phyloP scores from a whole-genome alignment of 2,797 vertebrate species.

The Paramormyrops hopkinsi region DNA sequence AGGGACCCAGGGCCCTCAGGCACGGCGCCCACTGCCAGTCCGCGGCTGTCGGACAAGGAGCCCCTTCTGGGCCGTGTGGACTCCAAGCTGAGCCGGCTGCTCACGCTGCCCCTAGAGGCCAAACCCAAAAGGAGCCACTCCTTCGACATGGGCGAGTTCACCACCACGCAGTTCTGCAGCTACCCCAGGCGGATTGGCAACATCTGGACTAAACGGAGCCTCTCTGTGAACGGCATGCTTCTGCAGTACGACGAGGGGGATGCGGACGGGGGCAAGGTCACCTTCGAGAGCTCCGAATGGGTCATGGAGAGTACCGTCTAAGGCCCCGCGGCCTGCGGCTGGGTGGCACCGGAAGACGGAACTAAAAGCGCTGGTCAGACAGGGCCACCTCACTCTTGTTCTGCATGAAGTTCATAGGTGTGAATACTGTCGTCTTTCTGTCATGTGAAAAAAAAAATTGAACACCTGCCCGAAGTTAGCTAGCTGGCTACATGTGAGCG shows the following conservation, averaged over 20 bases:
- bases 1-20: conserved; percentile 62
- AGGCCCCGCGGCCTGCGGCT: conserved; percentile 28
- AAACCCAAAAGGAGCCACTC: conserved; percentile 95
- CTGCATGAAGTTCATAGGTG: conserved; percentile 59
- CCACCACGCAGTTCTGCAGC: conserved; percentile 67
- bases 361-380: conserved; percentile 21
- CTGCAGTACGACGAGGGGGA: conserved; percentile 87
- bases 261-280: conserved; percentile 65
- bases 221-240: conserved; percentile 95
- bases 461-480: conserved; percentile 36
- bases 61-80: conserved; percentile 80
- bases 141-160: conserved; percentile 93
- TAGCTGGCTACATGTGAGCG: conserved; percentile 34
- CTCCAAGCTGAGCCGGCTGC: conserved; percentile 78
- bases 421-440: conserved; percentile 55
- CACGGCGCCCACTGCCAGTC: conserved; percentile 65
- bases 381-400: conserved; percentile 41
- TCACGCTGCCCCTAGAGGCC: conserved; percentile 79
- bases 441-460: conserved; percentile 48
- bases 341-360: background rate
- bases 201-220: conserved; percentile 98
- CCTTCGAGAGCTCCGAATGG: conserved; percentile 86
- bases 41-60: conserved; percentile 78
- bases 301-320: conserved; percentile 97
- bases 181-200: conserved; percentile 86